These are phyloP conservation scores for Drosophila pegasa DNA, from an alignment of 2,888 invertebrate species.

Conservation along the genomic window DNA sequence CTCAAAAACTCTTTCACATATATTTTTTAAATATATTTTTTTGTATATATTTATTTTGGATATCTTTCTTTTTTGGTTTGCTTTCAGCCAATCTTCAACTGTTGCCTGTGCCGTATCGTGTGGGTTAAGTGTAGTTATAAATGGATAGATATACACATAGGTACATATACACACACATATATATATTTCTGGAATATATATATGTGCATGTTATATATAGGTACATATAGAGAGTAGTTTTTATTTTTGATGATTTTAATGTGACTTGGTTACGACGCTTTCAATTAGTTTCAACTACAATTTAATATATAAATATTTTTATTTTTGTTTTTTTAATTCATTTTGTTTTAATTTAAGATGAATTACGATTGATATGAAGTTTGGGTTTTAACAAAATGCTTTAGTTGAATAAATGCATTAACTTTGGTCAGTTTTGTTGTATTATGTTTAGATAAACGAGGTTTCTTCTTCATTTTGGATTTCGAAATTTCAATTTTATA, in stretches of 20 bases:
- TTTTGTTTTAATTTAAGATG: conserved; percentile 32
- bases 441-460: conserved; percentile 11
- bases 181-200: conserved; percentile 15
- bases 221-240: conserved; percentile 9
- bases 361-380: conserved; percentile 45
- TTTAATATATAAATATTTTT: conserved; percentile 2
- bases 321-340: conserved; percentile 2
- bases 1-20: background rate
- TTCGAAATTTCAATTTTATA: conserved; percentile 2
- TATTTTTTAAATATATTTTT: background rate
- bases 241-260: conserved; percentile 34
- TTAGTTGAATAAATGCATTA: conserved; percentile 37
- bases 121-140: conserved; percentile 58
- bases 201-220: background rate
- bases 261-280: conserved; percentile 55
- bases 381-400: conserved; percentile 38
- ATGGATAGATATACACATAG: conserved; percentile 38
- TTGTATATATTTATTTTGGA: too few relatives aligned
- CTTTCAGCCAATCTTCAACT: conserved; percentile 52
- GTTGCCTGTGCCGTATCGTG: conserved; percentile 54
- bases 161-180: conserved; percentile 17
- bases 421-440: conserved; percentile 30
- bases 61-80: background rate
- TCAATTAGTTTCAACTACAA: conserved; percentile 57
- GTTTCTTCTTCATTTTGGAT: conserved; percentile 44